phyloP scores from a whole-genome alignment of 2,888 invertebrate species.

The Crepidodera aurea region DNA sequence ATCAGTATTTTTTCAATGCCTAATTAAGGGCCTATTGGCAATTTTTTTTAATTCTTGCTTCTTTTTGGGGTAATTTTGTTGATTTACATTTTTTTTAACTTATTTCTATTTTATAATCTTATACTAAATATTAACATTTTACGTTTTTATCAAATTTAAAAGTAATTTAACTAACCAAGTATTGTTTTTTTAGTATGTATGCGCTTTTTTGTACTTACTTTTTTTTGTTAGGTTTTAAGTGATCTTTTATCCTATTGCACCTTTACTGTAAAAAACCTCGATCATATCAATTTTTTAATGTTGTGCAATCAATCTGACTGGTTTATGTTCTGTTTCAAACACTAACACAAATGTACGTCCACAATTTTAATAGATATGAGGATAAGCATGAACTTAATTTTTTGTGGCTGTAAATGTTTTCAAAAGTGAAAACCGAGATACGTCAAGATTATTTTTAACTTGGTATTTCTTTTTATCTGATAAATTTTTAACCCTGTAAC shows the following conservation, averaged over 20 bases:
- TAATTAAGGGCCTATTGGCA: constrained; percentile 25
- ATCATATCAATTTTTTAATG: constrained; percentile 53
- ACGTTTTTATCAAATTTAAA: constrained; percentile 9
- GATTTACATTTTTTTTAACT: constrained; percentile 9
- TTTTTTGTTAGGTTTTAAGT: constrained; percentile 39
- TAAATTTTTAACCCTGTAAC: no score
- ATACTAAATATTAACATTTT: constrained; percentile 19
- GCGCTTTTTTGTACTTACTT: constrained; percentile 49
- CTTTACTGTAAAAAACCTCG: constrained; percentile 42
- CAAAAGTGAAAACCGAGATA: no score
- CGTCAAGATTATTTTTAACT: no score
- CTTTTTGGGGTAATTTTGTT: constrained; percentile 15
- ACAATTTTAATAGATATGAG: neutral
- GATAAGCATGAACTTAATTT: no score
- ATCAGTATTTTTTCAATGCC: constrained; percentile 28
- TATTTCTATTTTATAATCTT: constrained; percentile 23
- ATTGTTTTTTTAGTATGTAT: constrained; percentile 31
- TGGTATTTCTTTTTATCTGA: no score
- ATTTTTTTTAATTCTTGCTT: constrained; percentile 12
- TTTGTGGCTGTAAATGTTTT: no score
- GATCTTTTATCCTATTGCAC: constrained; percentile 34
- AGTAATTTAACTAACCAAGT: constrained; percentile 28
- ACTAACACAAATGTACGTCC: constrained; percentile 25
- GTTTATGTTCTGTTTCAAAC: constrained; percentile 36
- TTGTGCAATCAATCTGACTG: constrained; percentile 51